Evolutionary conservation across 2,797 vertebrate species (phyloP), one percentile per base, ranked within the genome.

Genomic region (Sciurus carolinensis): DNA sequence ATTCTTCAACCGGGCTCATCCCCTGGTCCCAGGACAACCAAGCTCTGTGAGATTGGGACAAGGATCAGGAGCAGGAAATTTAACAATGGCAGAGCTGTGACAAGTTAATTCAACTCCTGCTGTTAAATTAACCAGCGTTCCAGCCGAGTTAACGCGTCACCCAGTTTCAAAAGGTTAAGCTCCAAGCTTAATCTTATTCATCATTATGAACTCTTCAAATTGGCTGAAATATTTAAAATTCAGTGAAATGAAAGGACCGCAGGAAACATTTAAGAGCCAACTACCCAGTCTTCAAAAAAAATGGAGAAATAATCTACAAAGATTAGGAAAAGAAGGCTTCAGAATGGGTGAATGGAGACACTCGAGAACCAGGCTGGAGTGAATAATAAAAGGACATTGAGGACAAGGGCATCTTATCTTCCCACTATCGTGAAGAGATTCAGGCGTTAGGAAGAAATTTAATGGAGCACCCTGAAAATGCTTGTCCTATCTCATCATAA

Each of bases 41-140:
- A 80, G 72, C 79, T 96, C 89, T 79, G 90, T 5, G 22, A 96
- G 97, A 85, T 1, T 95, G 97, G 98, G 97, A 97, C 96, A 76
- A 94, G 94, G 96, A 97, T 73, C 96, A 84, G 88, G 94, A 95
- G 95, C 96, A 95, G 95, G 87, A 97, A 98, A 97, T 97, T 93
- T 97, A 97, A 98, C 98, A 98, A 98, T 97, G 97, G 98, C 97
- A 97, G 86, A 97, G 95, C 98, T 96, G 95, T 98, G 98, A 98
- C 98, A 98, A 97, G 97, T 98, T 98, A 98, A 98, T 98, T 98
- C 98, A 98, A 96, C 97, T 97, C 97, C 98, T 98, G 98, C 98
- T 98, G 98, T 98, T 98, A 98, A 98, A 98, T 98, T 98, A 98
- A 98, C 98, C 98, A 98, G 97, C 97, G 98, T 98, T 98, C 98